Conservation (phyloP, 2,113 vertebrate species). For the Oryctolagus cuniculus region DNA sequence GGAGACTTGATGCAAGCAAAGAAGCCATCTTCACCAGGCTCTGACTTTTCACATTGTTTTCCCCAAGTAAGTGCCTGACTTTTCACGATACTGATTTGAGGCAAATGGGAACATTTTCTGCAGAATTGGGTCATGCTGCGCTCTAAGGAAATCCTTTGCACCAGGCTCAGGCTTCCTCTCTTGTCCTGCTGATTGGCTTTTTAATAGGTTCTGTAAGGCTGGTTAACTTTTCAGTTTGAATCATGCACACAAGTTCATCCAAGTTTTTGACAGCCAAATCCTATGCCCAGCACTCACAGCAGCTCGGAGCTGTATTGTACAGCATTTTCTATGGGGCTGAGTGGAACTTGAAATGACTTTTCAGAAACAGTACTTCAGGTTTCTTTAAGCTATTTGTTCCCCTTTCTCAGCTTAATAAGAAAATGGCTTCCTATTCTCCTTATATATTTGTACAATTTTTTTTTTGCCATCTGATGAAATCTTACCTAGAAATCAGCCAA, state of each 20-base stretch:
- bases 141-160: not conserved
- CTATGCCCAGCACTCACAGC: not conserved
- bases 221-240: slow-evolving; percentile 63
- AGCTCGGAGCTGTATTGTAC: not conserved
- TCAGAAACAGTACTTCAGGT: not conserved
- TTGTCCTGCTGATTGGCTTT: slow-evolving; percentile 35
- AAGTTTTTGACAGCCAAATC: slow-evolving; percentile 20
- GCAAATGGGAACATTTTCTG: not conserved
- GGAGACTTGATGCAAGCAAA: not conserved
- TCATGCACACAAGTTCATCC: slow-evolving; percentile 20
- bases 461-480: not conserved
- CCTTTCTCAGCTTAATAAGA: slow-evolving; percentile 32
- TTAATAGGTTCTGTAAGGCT: slow-evolving; percentile 53
- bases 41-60: not conserved
- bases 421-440: not conserved
- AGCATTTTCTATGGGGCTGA: not conserved
- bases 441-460: not conserved
- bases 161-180: not conserved
- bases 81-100: slow-evolving; percentile 9
- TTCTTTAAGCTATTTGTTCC: slow-evolving; percentile 31
- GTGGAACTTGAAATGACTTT: slow-evolving; percentile 33
- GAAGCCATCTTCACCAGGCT: not conserved
- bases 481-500: slow-evolving; percentile 25
- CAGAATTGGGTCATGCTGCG: not conserved
- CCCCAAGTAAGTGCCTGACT: not conserved